Evolutionary conservation across 2,113 vertebrate species (phyloP).

Genomic region (Lepus americanus): DNA sequence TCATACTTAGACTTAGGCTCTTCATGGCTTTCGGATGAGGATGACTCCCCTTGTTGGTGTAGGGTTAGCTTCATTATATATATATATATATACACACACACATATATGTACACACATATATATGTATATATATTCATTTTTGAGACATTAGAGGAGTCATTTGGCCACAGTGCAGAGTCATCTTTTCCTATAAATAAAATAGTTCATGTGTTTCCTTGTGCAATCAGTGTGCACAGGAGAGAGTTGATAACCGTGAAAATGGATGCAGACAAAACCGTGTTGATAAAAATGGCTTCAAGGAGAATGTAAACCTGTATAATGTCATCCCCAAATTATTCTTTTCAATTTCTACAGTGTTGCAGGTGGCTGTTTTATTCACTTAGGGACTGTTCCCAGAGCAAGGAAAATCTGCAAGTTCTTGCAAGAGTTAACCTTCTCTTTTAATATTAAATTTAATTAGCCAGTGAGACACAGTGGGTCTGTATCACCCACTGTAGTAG

Average conservation of each 20-base stretch:
- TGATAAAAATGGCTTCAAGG: neutral
- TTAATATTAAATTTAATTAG: neutral
- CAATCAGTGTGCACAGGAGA: neutral
- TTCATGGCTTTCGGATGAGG: neutral
- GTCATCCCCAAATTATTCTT: neutral
- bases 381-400: neutral
- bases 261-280: neutral
- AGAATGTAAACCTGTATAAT: neutral
- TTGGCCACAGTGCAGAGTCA: neutral
- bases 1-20: neutral
- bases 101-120: too few species aligned
- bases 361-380: neutral
- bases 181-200: conserved; percentile 5
- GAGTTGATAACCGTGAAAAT: neutral
- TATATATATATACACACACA: too few species aligned
- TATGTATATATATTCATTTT: neutral
- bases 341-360: neutral
- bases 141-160: neutral
- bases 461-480: neutral
- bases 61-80: too few species aligned
- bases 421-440: conserved; percentile 51
- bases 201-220: neutral
- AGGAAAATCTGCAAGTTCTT: neutral
- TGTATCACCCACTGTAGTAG: neutral
- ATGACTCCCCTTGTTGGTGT: neutral